Evolutionary conservation across 1,140 invertebrate genomes (phyloP).

Genomic region (Panagrolaimus sp.): DNA sequence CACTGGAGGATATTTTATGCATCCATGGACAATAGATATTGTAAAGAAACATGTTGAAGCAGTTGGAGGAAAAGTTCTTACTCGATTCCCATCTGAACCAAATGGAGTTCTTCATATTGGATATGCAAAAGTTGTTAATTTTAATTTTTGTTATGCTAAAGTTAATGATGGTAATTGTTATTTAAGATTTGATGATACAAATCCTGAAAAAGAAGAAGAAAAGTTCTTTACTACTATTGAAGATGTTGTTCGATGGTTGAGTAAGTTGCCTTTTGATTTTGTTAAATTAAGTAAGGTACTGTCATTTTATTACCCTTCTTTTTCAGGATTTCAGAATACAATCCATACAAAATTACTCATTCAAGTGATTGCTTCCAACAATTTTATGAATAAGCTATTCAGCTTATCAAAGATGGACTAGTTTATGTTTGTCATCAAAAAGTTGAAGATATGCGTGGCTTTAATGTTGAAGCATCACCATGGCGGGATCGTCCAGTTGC

Average conservation of each 20-base stretch:
- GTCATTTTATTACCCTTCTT: neutral
- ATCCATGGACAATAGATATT: constrained; percentile 74
- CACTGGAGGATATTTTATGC: constrained; percentile 94
- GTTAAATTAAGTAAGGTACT: too few relatives aligned
- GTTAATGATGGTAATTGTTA: constrained; percentile 77
- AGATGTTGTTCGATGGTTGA: constrained; percentile 96
- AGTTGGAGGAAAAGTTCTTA: constrained; percentile 76
- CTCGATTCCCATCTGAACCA: constrained; percentile 95
- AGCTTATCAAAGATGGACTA: constrained; percentile 76
- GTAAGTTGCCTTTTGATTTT: constrained; percentile 61
- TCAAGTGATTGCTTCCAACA: constrained; percentile 96
- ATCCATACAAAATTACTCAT: constrained; percentile 83
- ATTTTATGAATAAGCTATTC: constrained; percentile 73
- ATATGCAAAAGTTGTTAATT: constrained; percentile 99
- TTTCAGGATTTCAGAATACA: constrained; percentile 75
- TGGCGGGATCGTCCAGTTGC: constrained; percentile 83
- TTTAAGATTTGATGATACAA: constrained; percentile 95
- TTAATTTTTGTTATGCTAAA: constrained; percentile 97
- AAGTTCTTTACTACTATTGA: constrained; percentile 88
- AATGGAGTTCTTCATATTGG: constrained; percentile 99
- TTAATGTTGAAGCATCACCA: constrained; percentile 83
- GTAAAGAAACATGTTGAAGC: constrained; percentile 77
- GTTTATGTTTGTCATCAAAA: constrained; percentile 97
- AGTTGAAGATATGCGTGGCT: constrained; percentile 89
- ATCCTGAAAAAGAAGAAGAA: constrained; percentile 98